phyloP scores from a whole-genome alignment of 2,113 vertebrate species.

The Argyrosomus japonicus region DNA sequence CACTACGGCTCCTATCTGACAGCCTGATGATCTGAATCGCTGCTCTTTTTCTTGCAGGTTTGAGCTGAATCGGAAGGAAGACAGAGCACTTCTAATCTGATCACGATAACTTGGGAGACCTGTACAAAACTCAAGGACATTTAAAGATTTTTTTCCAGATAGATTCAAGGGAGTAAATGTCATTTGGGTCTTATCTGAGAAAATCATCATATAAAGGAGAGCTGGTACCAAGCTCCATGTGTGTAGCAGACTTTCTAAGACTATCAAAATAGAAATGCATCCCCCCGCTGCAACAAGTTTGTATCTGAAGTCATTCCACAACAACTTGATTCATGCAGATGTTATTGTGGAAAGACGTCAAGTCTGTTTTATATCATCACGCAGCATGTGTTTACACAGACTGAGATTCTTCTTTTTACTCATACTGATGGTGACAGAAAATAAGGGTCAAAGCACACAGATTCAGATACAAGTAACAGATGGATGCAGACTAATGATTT shows the following conservation, averaged over 20 bases:
- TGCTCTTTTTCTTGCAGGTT: constrained; percentile 69
- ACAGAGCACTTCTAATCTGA: constrained; percentile 57
- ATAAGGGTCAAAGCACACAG: constrained; percentile 8
- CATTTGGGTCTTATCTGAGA: constrained; percentile 27
- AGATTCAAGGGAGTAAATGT: constrained; percentile 34
- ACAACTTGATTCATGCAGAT: constrained; percentile 22
- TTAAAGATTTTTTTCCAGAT: constrained; percentile 14
- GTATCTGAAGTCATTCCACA: constrained; percentile 5
- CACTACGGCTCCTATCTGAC: constrained; percentile 57
- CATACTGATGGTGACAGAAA: constrained; percentile 13
- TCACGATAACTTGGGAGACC: constrained; percentile 29
- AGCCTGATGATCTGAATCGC: constrained; percentile 58
- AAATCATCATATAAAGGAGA: constrained; percentile 7
- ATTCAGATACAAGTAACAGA: constrained; percentile 4
- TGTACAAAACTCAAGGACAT: constrained; percentile 46
- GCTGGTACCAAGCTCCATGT: not conserved
- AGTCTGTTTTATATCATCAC: constrained; percentile 34
- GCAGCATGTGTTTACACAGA: constrained; percentile 29
- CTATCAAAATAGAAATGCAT: constrained; percentile 23
- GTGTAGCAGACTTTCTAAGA: not conserved
- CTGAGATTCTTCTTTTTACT: constrained; percentile 28
- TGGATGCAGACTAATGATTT: not conserved
- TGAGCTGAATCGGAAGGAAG: constrained; percentile 51
- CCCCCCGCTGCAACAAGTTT: constrained; percentile 31
- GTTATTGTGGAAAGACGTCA: constrained; percentile 44